Base-by-base conservation (phyloP, 2,113 vertebrate genomes). In the Lathamus discolor region DNA sequence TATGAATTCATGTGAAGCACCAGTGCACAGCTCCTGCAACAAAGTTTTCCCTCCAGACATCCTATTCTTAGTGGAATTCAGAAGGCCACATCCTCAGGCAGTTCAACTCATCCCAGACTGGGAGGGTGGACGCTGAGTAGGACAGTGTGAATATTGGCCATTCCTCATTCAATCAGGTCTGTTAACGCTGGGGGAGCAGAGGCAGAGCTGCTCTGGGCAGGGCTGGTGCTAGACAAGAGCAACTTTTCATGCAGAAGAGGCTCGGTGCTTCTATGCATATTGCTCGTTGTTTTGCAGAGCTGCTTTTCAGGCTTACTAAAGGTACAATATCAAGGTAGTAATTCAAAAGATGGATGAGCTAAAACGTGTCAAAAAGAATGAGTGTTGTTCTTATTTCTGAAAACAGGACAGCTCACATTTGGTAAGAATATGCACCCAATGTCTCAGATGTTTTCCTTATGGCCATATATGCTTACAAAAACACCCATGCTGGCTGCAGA, bases 171-270 rank as follows among this genome's bases (percentile, higher is more conserved):
- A 20, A 54, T 48, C 12, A 18, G 54, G 27, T 20, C 19, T 73
- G 31, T 68, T 44, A 49, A 39, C 43, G 49, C 31, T 64, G 27
- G n/a, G 13, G 12, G 27, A 85, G 44, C 19, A 78, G 35, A 78
- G 41, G 59, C 44, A 80, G 57, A 0, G 0, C 33, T 18, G 9
- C 52, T 84, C 33, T 33, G 52, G 73, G 63, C 1, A 0, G 33
- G 29, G 41, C 43, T 46, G 29, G 31, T 78, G 28, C n/a, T 72
- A 39, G n/a, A 57, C 4, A 48, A 48, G 48, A 82, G 19, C 27
- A 68, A 11, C 17, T 23, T 6, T 27, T 17, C 37, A 17, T n/a
- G 31, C 43, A 81, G 80, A 68, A 68, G n/a, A 62, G 16, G n/a
- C 39, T 68, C 2, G 0, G 27, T 82, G 33, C n/a, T 54, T 61